Evolutionary conservation across 2,797 vertebrate genomes (phyloP).

Genomic region (Botia kubotai): DNA sequence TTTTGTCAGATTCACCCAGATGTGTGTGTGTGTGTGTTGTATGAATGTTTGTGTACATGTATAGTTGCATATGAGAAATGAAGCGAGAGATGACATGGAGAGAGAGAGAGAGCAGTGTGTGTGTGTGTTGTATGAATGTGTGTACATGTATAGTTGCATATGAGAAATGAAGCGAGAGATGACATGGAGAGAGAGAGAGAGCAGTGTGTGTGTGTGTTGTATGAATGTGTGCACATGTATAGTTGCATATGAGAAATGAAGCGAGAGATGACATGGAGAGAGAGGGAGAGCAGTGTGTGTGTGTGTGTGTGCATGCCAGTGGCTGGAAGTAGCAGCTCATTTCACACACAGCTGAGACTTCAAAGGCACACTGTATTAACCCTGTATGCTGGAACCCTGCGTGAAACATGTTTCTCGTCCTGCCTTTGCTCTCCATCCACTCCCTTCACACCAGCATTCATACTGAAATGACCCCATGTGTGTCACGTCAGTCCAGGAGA

Average conservation of each 20-base stretch:
- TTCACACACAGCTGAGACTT: constrained; percentile 81
- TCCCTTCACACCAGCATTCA: constrained; percentile 75
- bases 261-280: background rate
- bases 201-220: constrained; percentile 31
- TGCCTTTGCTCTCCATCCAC: constrained; percentile 67
- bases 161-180: background rate
- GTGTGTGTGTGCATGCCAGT: constrained; percentile 62
- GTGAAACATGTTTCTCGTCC: constrained; percentile 78
- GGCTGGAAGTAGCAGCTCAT: constrained; percentile 74
- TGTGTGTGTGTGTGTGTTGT: background rate
- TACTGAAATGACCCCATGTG: constrained; percentile 80
- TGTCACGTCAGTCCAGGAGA: constrained; percentile 65
- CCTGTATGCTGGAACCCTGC: constrained; percentile 72
- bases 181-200: background rate
- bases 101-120: background rate
- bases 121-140: constrained; percentile 27
- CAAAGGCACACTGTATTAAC: constrained; percentile 81
- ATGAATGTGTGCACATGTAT: background rate
- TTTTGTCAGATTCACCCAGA: too few species aligned
- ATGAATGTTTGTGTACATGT: background rate
- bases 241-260: background rate
- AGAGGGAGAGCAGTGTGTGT: constrained; percentile 42
- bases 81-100: background rate
- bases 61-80: background rate
- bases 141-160: background rate